These are phyloP conservation scores for Syngnathoides biaculeatus DNA, from an alignment of 2,113 vertebrate species.

Conservation along the genomic window DNA sequence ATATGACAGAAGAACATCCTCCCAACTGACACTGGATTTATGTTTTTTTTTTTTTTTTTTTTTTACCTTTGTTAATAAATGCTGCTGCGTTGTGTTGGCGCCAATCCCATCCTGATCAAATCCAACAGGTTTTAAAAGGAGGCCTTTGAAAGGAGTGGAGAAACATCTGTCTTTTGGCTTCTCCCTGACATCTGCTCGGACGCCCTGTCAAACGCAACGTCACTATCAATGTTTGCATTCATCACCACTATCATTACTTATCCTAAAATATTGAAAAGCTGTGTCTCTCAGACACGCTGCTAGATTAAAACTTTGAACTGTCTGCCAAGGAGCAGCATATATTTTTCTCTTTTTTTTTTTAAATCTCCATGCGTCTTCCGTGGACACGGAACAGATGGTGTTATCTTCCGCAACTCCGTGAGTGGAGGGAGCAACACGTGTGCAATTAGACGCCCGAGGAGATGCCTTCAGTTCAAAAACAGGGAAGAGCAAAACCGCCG, in stretches of 20 bases:
- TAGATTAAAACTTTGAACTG: constrained; percentile 50
- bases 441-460: constrained; percentile 66
- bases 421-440: constrained; percentile 61
- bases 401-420: constrained; percentile 31
- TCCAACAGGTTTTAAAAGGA: constrained; percentile 56
- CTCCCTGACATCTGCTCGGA: constrained; percentile 49
- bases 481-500: constrained; percentile 18
- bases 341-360: constrained; percentile 56
- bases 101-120: constrained; percentile 68
- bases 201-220: constrained; percentile 4
- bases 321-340: constrained; percentile 47
- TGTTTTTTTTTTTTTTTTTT: too few relatives aligned
- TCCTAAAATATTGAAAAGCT: constrained; percentile 2
- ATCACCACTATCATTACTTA: neutral
- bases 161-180: constrained; percentile 65
- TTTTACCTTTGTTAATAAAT: constrained; percentile 21
- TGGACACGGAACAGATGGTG: constrained; percentile 68
- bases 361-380: constrained; percentile 52
- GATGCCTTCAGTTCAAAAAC: constrained; percentile 36
- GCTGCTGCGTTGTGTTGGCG: constrained; percentile 54
- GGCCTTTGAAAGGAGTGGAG: constrained; percentile 67
- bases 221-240: neutral
- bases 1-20: neutral
- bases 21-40: too few relatives aligned
- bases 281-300: constrained; percentile 19